phyloP scores from a whole-genome alignment of 2,888 invertebrate species.

The Unio delphinus region DNA sequence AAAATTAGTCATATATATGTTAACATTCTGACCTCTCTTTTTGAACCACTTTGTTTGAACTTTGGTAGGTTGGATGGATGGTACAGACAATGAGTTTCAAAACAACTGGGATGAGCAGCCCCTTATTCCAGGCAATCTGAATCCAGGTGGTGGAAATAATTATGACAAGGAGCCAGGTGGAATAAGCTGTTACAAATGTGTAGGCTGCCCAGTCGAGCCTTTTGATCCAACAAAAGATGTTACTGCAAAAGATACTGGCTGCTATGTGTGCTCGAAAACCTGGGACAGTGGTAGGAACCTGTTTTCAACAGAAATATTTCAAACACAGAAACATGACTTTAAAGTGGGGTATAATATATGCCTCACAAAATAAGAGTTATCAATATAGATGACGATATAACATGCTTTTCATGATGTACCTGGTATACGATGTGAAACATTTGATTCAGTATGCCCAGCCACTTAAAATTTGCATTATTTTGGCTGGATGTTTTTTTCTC shows the following conservation, averaged over 20 bases:
- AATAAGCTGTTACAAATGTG: constrained; percentile 29
- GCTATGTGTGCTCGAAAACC: constrained; percentile 31
- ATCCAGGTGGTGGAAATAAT: constrained; percentile 19
- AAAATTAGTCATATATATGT: too few species aligned
- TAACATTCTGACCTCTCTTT: too few species aligned
- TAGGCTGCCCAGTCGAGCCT: constrained; percentile 32
- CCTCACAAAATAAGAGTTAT: too few species aligned
- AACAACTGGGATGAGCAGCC: constrained; percentile 37
- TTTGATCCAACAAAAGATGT: constrained; percentile 33
- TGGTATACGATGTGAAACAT: too few species aligned
- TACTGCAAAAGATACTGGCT: constrained; percentile 22
- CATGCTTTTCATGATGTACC: too few species aligned
- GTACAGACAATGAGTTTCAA: constrained; percentile 34
- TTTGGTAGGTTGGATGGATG: constrained; percentile 29
- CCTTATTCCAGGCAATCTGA: constrained; percentile 29
- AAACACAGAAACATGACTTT: too few species aligned
- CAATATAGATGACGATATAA: too few species aligned
- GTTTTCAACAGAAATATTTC: background rate
- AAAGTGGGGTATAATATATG: too few species aligned
- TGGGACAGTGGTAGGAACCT: constrained; percentile 30
- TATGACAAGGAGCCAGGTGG: constrained; percentile 32
- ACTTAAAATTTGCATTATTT: too few species aligned
- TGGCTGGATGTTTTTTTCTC: too few species aligned
- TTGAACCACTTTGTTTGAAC: too few species aligned
- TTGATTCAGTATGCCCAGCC: too few species aligned